phyloP scores from a whole-genome alignment of 1,140 invertebrate genomes.

The Bombus breviceps region DNA sequence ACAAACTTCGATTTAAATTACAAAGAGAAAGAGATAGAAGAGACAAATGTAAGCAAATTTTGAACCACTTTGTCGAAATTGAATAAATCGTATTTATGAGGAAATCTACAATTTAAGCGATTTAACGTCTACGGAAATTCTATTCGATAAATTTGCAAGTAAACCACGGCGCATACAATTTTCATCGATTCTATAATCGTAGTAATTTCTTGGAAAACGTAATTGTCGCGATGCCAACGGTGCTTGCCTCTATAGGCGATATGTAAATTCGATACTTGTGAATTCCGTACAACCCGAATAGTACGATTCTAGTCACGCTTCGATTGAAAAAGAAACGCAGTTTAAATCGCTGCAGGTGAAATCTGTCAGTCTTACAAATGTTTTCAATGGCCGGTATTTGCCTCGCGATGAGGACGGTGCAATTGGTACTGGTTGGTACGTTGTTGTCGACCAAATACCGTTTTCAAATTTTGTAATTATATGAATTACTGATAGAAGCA shows the following conservation, averaged over 20 bases:
- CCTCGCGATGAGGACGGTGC: neutral
- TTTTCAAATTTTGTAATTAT: neutral
- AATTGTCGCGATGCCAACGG: neutral
- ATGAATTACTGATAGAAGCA: neutral
- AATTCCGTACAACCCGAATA: slow-evolving; percentile 5
- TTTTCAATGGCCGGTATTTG: neutral
- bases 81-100: neutral
- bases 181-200: neutral
- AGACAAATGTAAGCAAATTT: neutral
- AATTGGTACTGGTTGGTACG: neutral
- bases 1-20: neutral
- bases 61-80: neutral
- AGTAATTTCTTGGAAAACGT: neutral
- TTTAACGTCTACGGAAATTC: neutral
- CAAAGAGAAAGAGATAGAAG: neutral
- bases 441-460: neutral
- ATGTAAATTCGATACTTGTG: neutral
- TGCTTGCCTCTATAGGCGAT: neutral
- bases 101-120: neutral
- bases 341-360: slow-evolving; percentile 32
- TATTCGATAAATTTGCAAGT: neutral
- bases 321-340: slow-evolving; percentile 40
- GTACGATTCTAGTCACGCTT: slow-evolving; percentile 26
- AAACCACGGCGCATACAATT: too few species aligned
- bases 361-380: slow-evolving; percentile 4